Evolutionary conservation across 64 coral and sea anemone genomes (phyloP).

Genomic region (Actinia tenebrosa): DNA sequence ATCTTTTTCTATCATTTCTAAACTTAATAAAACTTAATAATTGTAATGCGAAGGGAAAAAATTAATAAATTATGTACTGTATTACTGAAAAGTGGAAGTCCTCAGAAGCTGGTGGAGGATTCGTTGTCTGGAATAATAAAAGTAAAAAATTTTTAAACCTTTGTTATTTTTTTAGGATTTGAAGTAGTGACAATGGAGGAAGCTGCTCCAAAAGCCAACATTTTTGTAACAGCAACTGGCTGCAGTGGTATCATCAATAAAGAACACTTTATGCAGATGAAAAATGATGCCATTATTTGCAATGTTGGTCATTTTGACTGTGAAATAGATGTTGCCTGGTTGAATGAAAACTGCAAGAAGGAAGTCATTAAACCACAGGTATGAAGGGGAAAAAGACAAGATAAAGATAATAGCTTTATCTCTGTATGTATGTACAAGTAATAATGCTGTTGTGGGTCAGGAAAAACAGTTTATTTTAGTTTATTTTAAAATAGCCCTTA

Average conservation of each 20-base stretch:
- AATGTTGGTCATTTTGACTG: constrained; percentile 98
- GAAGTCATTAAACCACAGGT: constrained; percentile 89
- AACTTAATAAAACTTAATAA: too few relatives aligned
- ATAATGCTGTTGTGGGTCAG: too few relatives aligned
- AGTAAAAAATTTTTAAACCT: too few relatives aligned
- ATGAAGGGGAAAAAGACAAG: background rate
- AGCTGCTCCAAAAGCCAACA: constrained; percentile 70
- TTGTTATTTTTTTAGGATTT: constrained; percentile 54
- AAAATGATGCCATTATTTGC: constrained; percentile 91
- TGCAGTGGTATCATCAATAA: constrained; percentile 83
- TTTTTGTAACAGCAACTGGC: constrained; percentile 95
- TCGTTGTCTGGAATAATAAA: background rate
- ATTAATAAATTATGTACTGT: too few relatives aligned
- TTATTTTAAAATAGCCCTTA: too few relatives aligned
- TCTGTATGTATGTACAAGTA: too few relatives aligned
- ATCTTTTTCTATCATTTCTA: too few relatives aligned
- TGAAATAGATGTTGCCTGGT: constrained; percentile 96
- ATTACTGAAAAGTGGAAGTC: too few relatives aligned
- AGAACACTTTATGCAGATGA: constrained; percentile 85
- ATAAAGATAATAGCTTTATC: too few relatives aligned
- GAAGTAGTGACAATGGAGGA: constrained; percentile 97
- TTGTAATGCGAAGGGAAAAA: too few relatives aligned
- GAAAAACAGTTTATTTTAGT: too few relatives aligned
- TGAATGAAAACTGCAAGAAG: constrained; percentile 86
- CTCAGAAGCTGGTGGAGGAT: too few relatives aligned